Base-by-base conservation (phyloP, 2,888 invertebrate species). In the Melieria omissa region DNA sequence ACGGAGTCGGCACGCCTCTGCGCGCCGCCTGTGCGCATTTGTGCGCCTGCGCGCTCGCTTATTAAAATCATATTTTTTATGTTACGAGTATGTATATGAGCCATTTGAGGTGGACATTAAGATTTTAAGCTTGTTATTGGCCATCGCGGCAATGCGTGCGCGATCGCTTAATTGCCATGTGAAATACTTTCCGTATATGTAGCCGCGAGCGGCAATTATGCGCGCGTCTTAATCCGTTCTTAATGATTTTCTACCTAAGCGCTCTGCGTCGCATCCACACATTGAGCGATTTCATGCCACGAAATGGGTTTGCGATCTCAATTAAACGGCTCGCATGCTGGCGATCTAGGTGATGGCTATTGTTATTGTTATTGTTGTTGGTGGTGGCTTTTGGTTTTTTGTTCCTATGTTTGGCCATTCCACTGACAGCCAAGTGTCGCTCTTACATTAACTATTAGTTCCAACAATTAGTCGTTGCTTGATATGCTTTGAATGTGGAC, bases 21-120 rank as follows among this genome's bases (percentile, higher is more conserved):
- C 46, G 49, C 6, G 6, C 49, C 52, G 10, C 10, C 44, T 29
- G 29, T 29, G 16, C 46, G 64, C 63, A 8, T 55, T 14, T 42
- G 73, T 74, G 79, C 81, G 82, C 80, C 81, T 82, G 80, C 80
- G 82, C 83, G 82, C 81, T 81, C 80, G 80, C 77, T 81, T 81
- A 82, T 80, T 80, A 82, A 83, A 82, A 77, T 82, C 81, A 82
- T 80, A 82, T 83, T 81, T 79, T 82, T 67, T 58, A 47, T 49
- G 42, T 67, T 16, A 42, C 42, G 58, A 9, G 42, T 58, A 67
- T 47, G 52, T 12, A 49, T 83, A 83, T 78, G 82, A 78, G 76
- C 70, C 54, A 80, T 78, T 78, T 77, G 73, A 80, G 78, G 78
- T 77, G 79, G 76, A 78, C 82, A 81, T 83, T 82, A 80, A 82